Evolutionary conservation across 2,113 vertebrate genomes (phyloP).

Genomic region (Macquaria australasica): DNA sequence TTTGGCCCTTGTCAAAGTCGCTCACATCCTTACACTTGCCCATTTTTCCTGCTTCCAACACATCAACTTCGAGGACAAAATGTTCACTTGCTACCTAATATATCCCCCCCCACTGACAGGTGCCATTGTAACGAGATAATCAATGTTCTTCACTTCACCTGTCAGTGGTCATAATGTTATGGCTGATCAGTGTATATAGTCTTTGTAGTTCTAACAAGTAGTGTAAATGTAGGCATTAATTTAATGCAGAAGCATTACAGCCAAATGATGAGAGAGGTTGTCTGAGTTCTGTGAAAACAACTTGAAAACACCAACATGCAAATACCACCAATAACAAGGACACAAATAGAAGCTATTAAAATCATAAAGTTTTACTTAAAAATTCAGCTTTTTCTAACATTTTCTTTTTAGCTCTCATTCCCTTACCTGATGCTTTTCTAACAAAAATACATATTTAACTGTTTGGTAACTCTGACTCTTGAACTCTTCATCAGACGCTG

Average conservation of each 20-base stretch:
- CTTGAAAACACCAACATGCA: too few relatives aligned
- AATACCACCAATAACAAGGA: neutral
- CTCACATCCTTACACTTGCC: too few relatives aligned
- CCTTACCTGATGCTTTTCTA: neutral
- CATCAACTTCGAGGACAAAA: too few relatives aligned
- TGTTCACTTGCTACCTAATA: too few relatives aligned
- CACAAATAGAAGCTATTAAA: neutral
- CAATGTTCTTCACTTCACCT: too few relatives aligned
- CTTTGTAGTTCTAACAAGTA: neutral
- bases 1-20: too few relatives aligned
- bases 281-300: too few relatives aligned
- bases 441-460: neutral
- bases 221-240: neutral
- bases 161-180: too few relatives aligned
- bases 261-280: neutral
- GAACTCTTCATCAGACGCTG: neutral
- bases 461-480: neutral
- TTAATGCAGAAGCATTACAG: too few relatives aligned
- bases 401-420: neutral
- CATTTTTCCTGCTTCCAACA: too few relatives aligned
- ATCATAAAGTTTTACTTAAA: neutral
- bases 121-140: too few relatives aligned
- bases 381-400: neutral
- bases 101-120: too few relatives aligned
- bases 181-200: neutral